phyloP scores from a whole-genome alignment of 2,113 vertebrate genomes.

The Seriola quinqueradiata region DNA sequence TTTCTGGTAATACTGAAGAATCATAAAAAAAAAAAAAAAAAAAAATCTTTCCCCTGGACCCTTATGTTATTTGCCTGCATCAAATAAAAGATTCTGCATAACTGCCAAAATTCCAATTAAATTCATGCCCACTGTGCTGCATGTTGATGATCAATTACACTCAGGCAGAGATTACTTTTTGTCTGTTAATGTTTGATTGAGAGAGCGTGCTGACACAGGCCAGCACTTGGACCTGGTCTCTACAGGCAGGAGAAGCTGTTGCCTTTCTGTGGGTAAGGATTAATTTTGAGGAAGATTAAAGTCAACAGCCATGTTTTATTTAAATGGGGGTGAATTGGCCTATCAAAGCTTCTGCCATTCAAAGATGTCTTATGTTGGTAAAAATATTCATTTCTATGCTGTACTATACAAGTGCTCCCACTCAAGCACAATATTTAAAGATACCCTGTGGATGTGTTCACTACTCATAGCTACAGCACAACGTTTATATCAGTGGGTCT shows the following conservation, averaged over 20 bases:
- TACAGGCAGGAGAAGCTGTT: background rate
- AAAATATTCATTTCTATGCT: background rate
- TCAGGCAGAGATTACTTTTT: conserved; percentile 31
- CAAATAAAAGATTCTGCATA: conserved; percentile 42
- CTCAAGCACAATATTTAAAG: background rate
- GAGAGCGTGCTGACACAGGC: background rate
- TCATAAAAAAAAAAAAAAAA: conserved; percentile 24
- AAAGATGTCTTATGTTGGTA: background rate
- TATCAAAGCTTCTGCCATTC: background rate
- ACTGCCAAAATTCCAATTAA: conserved; percentile 47
- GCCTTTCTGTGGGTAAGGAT: background rate
- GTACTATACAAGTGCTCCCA: background rate
- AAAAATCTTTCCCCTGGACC: background rate
- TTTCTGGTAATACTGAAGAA: conserved; percentile 16
- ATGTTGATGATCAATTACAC: conserved; percentile 43
- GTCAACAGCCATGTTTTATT: background rate
- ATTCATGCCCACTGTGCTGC: conserved; percentile 22
- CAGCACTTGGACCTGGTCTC: background rate
- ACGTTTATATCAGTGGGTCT: background rate
- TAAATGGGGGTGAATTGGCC: background rate
- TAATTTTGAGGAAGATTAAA: background rate
- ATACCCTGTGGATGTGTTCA: background rate
- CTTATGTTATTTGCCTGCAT: conserved; percentile 11
- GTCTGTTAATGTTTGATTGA: conserved; percentile 34
- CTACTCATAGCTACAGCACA: background rate